These are phyloP conservation scores for Indicator indicator DNA, from an alignment of 2,113 vertebrate genomes.

Conservation along the genomic window DNA sequence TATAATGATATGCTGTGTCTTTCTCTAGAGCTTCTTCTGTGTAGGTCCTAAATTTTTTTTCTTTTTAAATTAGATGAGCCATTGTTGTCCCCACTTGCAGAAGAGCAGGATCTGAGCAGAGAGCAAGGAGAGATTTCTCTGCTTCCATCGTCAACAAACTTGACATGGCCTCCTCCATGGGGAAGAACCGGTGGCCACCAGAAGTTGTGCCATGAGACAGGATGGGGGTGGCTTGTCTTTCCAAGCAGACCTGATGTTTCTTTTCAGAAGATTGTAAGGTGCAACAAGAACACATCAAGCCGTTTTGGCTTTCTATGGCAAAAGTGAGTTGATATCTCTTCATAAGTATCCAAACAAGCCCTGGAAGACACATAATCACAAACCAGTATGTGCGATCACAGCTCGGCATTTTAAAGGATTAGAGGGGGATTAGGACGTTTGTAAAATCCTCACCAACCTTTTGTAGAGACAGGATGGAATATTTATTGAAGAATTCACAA, in stretches of 20 bases:
- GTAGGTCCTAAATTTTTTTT: neutral
- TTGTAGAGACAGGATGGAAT: slow-evolving; percentile 45
- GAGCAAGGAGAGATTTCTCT: neutral
- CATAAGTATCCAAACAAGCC: slow-evolving; percentile 1
- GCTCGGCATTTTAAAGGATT: slow-evolving; percentile 34
- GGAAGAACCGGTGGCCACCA: neutral
- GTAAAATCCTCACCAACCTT: slow-evolving; percentile 48
- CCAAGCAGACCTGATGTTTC: neutral
- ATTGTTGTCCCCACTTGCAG: neutral
- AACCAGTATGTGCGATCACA: slow-evolving; percentile 27
- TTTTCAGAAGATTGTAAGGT: neutral
- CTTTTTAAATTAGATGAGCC: neutral
- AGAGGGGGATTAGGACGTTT: slow-evolving; percentile 35
- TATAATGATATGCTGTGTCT: neutral
- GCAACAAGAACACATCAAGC: neutral
- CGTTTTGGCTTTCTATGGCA: neutral
- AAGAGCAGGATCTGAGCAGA: neutral
- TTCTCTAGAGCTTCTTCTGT: neutral
- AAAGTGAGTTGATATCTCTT: neutral
- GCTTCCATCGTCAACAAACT: neutral
- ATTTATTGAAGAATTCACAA: slow-evolving; percentile 32
- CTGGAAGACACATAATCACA: slow-evolving; percentile 1
- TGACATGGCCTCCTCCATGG: rapidly evolving
- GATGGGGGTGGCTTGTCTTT: neutral
- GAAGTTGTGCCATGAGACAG: neutral